phyloP scores from a whole-genome alignment of 2,113 vertebrate species.

The Deroptyus accipitrinus region DNA sequence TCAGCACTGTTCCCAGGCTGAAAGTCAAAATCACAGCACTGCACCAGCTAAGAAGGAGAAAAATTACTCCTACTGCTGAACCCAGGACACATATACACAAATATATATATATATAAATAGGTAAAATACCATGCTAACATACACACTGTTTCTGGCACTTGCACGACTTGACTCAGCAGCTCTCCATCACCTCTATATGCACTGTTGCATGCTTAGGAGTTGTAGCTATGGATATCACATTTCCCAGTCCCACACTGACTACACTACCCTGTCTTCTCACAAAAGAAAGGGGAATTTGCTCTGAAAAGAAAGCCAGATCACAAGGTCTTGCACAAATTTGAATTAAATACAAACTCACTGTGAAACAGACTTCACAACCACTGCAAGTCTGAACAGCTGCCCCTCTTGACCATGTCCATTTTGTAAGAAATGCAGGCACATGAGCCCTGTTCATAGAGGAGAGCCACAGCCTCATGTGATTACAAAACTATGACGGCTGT shows the following conservation, averaged over 20 bases:
- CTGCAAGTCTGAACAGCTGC: background rate
- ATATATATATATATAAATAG: background rate
- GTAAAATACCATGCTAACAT: background rate
- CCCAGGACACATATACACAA: too few species aligned
- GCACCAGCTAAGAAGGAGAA: too few species aligned
- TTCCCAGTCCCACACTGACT: background rate
- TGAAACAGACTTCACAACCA: background rate
- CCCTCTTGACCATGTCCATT: fast-evolving
- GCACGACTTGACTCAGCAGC: background rate
- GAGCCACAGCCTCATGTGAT: background rate
- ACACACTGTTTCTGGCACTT: background rate
- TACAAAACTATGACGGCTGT: background rate
- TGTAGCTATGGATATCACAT: background rate
- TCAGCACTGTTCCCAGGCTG: too few species aligned
- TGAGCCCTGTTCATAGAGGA: background rate
- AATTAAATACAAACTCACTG: background rate
- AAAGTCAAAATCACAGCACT: too few species aligned
- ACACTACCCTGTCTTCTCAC: background rate
- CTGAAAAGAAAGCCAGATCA: background rate
- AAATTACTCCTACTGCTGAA: too few species aligned
- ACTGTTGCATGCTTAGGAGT: background rate
- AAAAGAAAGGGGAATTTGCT: background rate
- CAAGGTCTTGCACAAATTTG: background rate
- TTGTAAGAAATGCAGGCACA: background rate
- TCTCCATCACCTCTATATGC: background rate